Evolutionary conservation across 2,113 vertebrate genomes (phyloP), one percentile per base, ranked within the genome.

Genomic region (Oriolus oriolus): DNA sequence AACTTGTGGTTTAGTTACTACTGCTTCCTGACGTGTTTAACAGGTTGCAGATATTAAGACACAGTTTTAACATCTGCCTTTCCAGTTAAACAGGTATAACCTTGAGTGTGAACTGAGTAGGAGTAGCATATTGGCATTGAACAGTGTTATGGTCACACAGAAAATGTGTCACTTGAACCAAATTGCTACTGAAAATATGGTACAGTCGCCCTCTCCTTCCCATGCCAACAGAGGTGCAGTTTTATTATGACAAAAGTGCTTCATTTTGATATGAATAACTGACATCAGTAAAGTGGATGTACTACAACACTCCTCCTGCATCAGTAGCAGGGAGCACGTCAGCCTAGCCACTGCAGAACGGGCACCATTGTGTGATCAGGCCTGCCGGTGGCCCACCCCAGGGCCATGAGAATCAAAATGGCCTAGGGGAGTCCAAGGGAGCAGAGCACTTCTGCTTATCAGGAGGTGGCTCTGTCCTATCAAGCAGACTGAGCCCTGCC

Each of bases 361-460:
- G 45, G 27, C 47, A 41, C 6, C 17, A 13, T 0, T 31, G 50
- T 6, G 5, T 44, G 63, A 49, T 45, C 26, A 37, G 0, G 47
- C 30, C 61, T 47, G 56, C n/a, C 0, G 1, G 70, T 73, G 70
- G 81, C 84, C 77, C 57, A 64, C 18, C 47, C 37, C 0, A 0
- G 42, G 69, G 47, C 0, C 14, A 54, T 0, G 26, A 90, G 53
- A 44, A 1, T 1, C 2, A 6, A 80, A 61, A 57, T n/a, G 52
- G 39, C 68, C 80, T 1, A 5, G 26, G 28, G 70, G 22, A 87
- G 73, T 56, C 68, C 49, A 80, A 77, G 70, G 80, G 95, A 96
- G 77, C 80, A 63, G 41, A 82, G 41, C 4, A 17, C 81, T 93
- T 88, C 85, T 92, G 85, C 83, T 97, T 97, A 96, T 97, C 97